Base-by-base conservation (phyloP, 2,888 invertebrate species). In the Noctua comes region DNA sequence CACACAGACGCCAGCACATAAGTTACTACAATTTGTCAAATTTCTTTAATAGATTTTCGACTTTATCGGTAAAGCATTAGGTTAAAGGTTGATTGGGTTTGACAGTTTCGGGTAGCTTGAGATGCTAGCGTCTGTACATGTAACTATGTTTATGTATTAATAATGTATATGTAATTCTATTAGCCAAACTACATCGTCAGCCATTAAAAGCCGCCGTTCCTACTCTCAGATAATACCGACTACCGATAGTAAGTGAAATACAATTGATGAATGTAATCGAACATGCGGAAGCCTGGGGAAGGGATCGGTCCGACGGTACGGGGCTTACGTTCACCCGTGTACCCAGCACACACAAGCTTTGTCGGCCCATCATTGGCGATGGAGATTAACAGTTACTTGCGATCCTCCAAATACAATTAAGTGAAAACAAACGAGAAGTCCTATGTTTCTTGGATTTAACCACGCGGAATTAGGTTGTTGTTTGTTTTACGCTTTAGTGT, bases 331-430 rank as follows among this genome's bases (percentile, higher is more conserved):
- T 72, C 43, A 68, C 76, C 71, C 64, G 36, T 71, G 70, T 86
- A 65, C 65, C 51, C 31, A 71, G 57, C 70, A 79, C 71, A 84
- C 71, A 86, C 71, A 68, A 46, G 76, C 87, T 77, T 79, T 79
- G 86, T 83, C 62, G 68, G 69, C 70, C 68, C 18, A 83, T 84
- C 79, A 86, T 79, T 84, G 84, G 76, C 68, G 83, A 86, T 76
- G 79, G 84, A 76, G 79, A 83, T 84, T 84, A 86, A 79, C 87
- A 74, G 65, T 79, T 76, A 72, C 76, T 79, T 69, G 75, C 75
- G 62, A 82, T 83, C 79, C 84, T 84, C 65, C 21, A 76, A 83
- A 79, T 75, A 84, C 73, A 84, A 83, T 86, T 70, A 83, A 72
- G 71, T 71, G 69, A 71, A 46, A 82, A 68, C 86, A 76, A 76